Percentiles rank a stretch among this genome's conserved stretches.
phyloP scores from a whole-genome alignment of 2,113 vertebrate species.

The Ophiodon elongatus region DNA sequence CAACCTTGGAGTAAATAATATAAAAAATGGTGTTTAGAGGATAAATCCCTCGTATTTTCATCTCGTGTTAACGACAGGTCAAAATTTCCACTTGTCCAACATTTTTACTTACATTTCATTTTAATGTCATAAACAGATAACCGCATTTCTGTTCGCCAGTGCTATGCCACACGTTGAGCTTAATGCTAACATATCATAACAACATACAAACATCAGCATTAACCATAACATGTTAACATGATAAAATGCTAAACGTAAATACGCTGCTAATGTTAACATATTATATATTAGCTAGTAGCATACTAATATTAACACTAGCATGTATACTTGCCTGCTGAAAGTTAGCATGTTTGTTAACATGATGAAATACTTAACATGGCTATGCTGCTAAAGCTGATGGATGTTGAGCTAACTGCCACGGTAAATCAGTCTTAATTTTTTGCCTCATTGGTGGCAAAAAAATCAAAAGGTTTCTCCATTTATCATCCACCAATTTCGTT shows the following conservation, averaged over 20 bases:
- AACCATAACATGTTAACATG: neutral
- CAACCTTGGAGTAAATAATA: neutral
- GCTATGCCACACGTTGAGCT: neutral
- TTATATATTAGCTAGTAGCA: neutral
- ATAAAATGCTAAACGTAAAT: neutral
- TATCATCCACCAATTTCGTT: neutral
- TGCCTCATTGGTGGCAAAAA: neutral
- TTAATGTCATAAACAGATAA: neutral
- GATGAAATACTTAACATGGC: neutral
- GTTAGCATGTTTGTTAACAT: neutral
- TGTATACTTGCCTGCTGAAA: neutral
- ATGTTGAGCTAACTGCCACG: neutral
- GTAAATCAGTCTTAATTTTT: neutral
- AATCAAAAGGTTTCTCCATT: neutral
- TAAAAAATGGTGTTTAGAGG: neutral
- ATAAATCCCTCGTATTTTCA: neutral
- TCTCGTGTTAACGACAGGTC: neutral
- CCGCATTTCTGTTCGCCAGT: neutral
- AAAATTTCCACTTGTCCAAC: neutral
- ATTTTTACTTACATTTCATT: neutral
- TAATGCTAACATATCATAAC: conserved; percentile 1
- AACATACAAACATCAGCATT: neutral
- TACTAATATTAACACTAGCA: neutral
- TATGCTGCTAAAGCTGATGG: neutral
- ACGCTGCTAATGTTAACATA: neutral